Percentiles rank a stretch among this genome's conserved stretches.
These are phyloP conservation scores for Popillia japonica DNA, from an alignment of 1,140 invertebrate genomes.

Conservation along the genomic window DNA sequence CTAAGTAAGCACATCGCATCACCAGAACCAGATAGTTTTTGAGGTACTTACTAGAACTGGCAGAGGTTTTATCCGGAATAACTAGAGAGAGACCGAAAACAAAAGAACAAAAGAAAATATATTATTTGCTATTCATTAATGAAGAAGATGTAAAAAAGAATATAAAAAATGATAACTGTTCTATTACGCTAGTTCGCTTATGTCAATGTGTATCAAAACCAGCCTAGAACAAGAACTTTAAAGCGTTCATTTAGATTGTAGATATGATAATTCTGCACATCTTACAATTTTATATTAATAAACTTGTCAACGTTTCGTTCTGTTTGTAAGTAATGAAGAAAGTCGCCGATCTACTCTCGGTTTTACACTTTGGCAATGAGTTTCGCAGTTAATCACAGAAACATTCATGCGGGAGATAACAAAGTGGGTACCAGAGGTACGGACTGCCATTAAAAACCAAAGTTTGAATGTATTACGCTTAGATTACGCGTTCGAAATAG, in stretches of 20 bases:
- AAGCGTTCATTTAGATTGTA: background rate
- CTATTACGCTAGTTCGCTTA: background rate
- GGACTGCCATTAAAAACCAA: conserved; percentile 8
- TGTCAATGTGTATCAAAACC: conserved; percentile 5
- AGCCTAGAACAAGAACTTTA: background rate
- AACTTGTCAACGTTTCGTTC: background rate
- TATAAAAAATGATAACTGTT: conserved; percentile 32
- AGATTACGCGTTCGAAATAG: background rate
- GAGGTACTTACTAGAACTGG: conserved; percentile 94
- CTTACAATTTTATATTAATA: too few species aligned
- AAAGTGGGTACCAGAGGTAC: background rate
- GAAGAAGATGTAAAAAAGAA: background rate
- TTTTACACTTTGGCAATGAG: background rate
- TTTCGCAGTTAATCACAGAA: conserved; percentile 3
- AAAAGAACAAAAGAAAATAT: conserved; percentile 53
- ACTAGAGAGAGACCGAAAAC: conserved; percentile 68
- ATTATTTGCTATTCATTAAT: background rate
- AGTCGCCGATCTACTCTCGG: background rate
- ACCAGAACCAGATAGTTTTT: conserved; percentile 62
- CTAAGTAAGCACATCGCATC: conserved; percentile 68
- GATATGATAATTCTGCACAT: too few species aligned
- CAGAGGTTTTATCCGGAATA: conserved; percentile 96
- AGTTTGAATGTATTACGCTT: background rate
- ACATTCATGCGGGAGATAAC: background rate
- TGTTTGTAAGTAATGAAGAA: background rate